Percentiles rank a stretch among this genome's conserved stretches.
Evolutionary conservation across 2,797 vertebrate genomes (phyloP).

Genomic region (Masticophis lateralis): DNA sequence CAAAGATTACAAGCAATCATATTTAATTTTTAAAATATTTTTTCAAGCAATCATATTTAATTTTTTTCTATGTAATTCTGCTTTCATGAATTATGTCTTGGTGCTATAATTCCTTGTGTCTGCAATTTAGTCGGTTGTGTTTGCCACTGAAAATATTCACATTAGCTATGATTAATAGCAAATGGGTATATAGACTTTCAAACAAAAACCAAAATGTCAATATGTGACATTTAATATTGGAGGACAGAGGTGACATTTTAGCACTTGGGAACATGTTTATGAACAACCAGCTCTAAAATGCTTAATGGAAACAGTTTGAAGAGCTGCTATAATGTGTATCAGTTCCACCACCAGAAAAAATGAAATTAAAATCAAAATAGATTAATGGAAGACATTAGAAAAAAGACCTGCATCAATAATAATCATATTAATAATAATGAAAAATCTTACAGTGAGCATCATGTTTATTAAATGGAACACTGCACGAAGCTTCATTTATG

Average conservation of each 20-base stretch:
- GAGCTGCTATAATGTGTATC: conserved; percentile 19
- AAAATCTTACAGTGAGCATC: not conserved
- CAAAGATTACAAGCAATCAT: not conserved
- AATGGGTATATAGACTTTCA: conserved; percentile 62
- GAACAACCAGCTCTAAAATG: not conserved
- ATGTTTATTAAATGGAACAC: conserved; percentile 28
- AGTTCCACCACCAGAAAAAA: not conserved
- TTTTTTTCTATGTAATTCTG: conserved; percentile 54
- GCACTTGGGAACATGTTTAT: conserved; percentile 38
- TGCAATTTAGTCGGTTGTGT: conserved; percentile 58
- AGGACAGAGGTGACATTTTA: conserved; percentile 12
- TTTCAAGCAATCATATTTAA: conserved; percentile 26
- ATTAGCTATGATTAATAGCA: conserved; percentile 61
- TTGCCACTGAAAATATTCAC: conserved; percentile 66
- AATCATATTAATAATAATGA: not conserved
- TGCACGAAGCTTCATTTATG: conserved; percentile 6
- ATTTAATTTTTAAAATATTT: conserved; percentile 33
- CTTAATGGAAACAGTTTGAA: conserved; percentile 19
- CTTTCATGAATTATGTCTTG: conserved; percentile 51
- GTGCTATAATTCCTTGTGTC: conserved; percentile 58
- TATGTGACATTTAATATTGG: conserved; percentile 50
- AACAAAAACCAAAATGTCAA: conserved; percentile 54
- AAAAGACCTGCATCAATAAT: fast-evolving
- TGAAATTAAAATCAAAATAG: not conserved
- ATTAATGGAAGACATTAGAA: not conserved